Conservation (phyloP, 35 echinoderm and acorn worm genomes). For the Chiridota heheva region DNA sequence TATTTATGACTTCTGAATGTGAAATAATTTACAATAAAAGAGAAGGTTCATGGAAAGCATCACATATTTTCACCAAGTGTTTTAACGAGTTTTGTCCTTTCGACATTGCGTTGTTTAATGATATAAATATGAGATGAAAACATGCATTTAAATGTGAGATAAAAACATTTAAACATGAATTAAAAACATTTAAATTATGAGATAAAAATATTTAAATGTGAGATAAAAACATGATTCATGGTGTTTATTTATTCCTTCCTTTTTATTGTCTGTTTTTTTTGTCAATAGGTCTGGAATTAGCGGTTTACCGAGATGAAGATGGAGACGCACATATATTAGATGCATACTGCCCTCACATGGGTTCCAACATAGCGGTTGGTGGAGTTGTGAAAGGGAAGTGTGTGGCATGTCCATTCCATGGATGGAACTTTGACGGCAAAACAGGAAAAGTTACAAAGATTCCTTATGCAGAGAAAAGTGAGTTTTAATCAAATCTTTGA, state of each 20-base stretch:
- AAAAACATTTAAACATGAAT: no score
- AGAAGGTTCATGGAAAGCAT: no score
- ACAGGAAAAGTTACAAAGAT: conserved; percentile 81
- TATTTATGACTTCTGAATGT: no score
- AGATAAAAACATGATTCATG: no score
- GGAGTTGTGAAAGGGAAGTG: conserved; percentile 83
- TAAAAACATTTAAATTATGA: no score
- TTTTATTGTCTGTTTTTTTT: not conserved
- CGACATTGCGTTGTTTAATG: no score
- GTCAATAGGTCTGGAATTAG: conserved; percentile 70
- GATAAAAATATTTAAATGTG: no score
- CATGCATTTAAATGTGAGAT: no score
- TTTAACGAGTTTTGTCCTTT: no score
- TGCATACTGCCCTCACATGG: conserved; percentile 96
- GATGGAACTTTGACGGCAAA: conserved; percentile 76
- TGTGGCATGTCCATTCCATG: conserved; percentile 91
- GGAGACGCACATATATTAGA: conserved; percentile 66
- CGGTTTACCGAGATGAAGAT: conserved; percentile 58
- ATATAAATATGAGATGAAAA: no score
- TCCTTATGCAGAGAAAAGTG: conserved; percentile 86
- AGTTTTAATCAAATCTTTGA: not conserved
- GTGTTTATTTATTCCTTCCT: not conserved
- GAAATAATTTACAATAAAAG: no score
- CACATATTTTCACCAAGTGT: no score
- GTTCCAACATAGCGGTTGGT: conserved; percentile 86